phyloP scores from a whole-genome alignment of 2,113 vertebrate species.

The Entomyzon cyanotis region DNA sequence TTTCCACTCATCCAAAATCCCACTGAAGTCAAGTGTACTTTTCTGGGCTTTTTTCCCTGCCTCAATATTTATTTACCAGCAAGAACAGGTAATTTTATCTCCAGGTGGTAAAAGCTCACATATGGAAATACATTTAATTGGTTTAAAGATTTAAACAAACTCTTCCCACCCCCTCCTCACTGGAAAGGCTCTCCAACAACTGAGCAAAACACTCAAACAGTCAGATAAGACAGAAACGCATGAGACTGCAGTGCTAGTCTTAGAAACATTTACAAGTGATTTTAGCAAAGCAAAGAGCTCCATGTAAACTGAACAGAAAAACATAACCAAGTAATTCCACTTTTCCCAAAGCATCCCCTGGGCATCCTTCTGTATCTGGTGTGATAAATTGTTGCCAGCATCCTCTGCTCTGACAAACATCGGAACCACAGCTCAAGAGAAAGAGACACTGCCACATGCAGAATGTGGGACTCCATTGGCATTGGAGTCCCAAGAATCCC shows the following conservation, averaged over 20 bases:
- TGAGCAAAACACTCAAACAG: background rate
- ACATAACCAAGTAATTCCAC: background rate
- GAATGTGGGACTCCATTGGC: background rate
- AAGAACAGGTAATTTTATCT: background rate
- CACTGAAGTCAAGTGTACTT: constrained; percentile 1
- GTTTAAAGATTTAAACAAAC: constrained; percentile 34
- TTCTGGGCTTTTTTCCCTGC: no score
- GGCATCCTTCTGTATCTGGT: background rate
- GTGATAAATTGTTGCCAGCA: background rate
- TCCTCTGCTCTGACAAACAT: background rate
- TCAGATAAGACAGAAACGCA: background rate
- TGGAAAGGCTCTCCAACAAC: background rate
- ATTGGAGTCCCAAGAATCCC: background rate
- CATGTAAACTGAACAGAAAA: background rate
- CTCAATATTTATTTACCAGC: background rate
- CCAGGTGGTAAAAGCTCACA: constrained; percentile 7
- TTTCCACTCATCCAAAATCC: constrained; percentile 42
- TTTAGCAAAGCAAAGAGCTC: background rate
- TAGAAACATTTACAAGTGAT: background rate
- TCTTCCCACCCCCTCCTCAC: background rate
- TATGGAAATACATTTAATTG: constrained; percentile 14
- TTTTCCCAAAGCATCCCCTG: background rate
- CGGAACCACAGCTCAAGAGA: background rate
- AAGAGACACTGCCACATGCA: background rate
- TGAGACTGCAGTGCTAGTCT: background rate